Base-by-base conservation (phyloP, 2,888 invertebrate genomes). In the Morpho deidamia region DNA sequence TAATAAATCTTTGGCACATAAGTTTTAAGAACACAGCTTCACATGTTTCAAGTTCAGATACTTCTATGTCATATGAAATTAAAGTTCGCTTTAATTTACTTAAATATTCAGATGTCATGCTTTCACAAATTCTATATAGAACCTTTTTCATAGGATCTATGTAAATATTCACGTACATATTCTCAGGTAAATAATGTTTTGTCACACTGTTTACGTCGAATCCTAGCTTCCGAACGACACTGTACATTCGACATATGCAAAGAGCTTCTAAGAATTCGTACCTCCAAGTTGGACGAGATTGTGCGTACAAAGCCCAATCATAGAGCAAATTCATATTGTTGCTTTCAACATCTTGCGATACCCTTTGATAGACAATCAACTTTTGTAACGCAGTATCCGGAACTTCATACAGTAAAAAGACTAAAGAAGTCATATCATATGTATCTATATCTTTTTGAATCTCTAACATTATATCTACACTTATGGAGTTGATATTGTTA, bases 201-300 rank as follows among this genome's bases (percentile, higher is more conserved):
- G 77, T 79, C 2, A 84, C 66, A 48, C 53, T 62, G 1, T 69
- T 37, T 1, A 83, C 72, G 59, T 81, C 59, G 37, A 84, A 74
- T 2, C 86, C 87, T 10, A 89, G 63, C 69, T 84, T 87, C 53
- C 74, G 77, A 39, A 88, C 75, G 9, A 86, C 62, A 11, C 69
- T 70, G 58, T 77, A 74, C 1, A 85, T 67, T 58, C 86, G 81
- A 54, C 87, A 87, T 53, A 82, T 71, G 10, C 77, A 61, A 2
- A 89, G 72, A 4, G 85, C 85, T 69, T 89, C 89, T n/a, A 89
- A 57, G 52, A 89, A 82, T 62, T 87, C 80, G 54, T 82, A 70
- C 63, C 70, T 80, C 88, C 89, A 89, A 11, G 72, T 74, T 1
- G 74, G 57, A 33, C 67, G 71, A 1, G 68, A 60, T 40, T 84